These are phyloP conservation scores for Onychomys arenicola DNA, from an alignment of 2,797 vertebrate species.

Conservation along the genomic window DNA sequence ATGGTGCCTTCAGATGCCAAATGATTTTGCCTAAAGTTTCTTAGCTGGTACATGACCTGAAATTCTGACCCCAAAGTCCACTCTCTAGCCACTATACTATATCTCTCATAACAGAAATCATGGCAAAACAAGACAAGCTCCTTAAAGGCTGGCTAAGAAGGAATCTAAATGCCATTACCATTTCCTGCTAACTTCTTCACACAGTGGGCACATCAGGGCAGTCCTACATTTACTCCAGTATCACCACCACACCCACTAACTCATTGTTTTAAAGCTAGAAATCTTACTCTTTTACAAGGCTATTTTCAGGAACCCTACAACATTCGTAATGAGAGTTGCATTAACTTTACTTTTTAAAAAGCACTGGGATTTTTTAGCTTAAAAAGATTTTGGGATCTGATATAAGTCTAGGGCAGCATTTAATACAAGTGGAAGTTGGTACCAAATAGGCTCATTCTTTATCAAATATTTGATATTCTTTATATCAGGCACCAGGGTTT, in stretches of 20 bases:
- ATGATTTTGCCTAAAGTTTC: slow-evolving; percentile 22
- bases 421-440: slow-evolving; percentile 27
- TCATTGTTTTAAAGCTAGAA: background rate
- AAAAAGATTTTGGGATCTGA: background rate
- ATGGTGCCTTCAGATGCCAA: background rate
- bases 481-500: slow-evolving; percentile 11
- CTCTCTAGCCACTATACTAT: background rate
- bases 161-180: background rate
- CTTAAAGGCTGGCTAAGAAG: background rate
- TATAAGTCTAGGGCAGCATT: background rate
- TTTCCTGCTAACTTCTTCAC: background rate
- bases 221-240: background rate
- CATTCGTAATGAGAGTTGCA: slow-evolving; percentile 7
- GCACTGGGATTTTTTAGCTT: background rate
- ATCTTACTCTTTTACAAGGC: background rate
- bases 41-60: background rate
- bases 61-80: slow-evolving; percentile 13
- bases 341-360: background rate
- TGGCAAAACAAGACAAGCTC: background rate
- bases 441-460: slow-evolving; percentile 13
- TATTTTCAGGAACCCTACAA: background rate
- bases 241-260: too few relatives aligned
- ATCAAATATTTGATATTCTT: background rate
- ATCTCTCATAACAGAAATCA: background rate
- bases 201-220: background rate